Percentiles rank a stretch among this genome's conserved stretches.
phyloP scores from a whole-genome alignment of 2,113 vertebrate genomes.

The Halichoeres trimaculatus region DNA sequence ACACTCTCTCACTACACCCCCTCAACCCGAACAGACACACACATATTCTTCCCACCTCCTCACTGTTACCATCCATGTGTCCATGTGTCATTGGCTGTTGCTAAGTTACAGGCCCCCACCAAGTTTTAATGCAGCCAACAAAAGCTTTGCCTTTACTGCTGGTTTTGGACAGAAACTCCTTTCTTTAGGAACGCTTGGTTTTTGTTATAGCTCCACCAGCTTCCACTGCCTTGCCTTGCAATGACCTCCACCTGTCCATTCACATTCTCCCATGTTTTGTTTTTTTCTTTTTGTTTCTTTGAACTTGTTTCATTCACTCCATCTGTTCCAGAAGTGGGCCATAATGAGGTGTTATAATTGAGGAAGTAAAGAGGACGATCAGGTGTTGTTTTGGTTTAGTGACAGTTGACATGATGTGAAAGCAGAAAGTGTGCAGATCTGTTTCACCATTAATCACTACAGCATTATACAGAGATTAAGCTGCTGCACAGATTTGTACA shows the following conservation, averaged over 20 bases:
- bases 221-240: slow-evolving; percentile 3
- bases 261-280: slow-evolving; percentile 10
- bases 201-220: slow-evolving; percentile 41
- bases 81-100: slow-evolving; percentile 76
- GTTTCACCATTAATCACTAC: slow-evolving; percentile 23
- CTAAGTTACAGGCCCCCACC: slow-evolving; percentile 76
- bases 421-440: slow-evolving; percentile 6
- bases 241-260: slow-evolving; percentile 11
- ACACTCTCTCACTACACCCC: slow-evolving; percentile 69
- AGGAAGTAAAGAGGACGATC: neutral
- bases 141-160: slow-evolving; percentile 45
- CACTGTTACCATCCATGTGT: slow-evolving; percentile 71
- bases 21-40: slow-evolving; percentile 56
- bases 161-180: slow-evolving; percentile 46
- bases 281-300: neutral
- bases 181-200: slow-evolving; percentile 56
- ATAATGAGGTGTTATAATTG: slow-evolving; percentile 2
- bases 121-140: slow-evolving; percentile 57
- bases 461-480: slow-evolving; percentile 13
- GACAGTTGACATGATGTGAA: slow-evolving; percentile 11
- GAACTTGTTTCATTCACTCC: neutral
- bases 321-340: neutral
- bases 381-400: slow-evolving; percentile 15
- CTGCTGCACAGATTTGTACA: neutral
- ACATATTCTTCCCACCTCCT: slow-evolving; percentile 72